phyloP scores from a whole-genome alignment of 1,140 invertebrate species.

The Vanessa atalanta region DNA sequence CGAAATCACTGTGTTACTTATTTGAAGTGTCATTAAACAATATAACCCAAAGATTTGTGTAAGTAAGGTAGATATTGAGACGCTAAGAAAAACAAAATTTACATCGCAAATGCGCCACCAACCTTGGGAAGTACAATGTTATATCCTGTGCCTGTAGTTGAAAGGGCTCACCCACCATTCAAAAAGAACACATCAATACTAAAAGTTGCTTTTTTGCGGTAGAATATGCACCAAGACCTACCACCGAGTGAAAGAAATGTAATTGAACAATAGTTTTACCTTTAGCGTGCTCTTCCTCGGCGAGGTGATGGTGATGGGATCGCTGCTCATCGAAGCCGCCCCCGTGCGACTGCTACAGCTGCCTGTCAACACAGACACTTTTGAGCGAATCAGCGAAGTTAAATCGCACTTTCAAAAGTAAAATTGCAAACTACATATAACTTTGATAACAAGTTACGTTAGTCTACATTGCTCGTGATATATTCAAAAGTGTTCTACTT shows the following conservation, averaged over 20 bases:
- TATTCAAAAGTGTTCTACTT: constrained; percentile 2
- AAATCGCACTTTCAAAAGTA: background rate
- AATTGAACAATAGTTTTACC: constrained; percentile 52
- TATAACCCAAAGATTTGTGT: too few species aligned
- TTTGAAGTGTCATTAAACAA: too few species aligned
- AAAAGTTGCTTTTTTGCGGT: too few species aligned
- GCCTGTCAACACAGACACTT: background rate
- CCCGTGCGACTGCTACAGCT: constrained; percentile 11
- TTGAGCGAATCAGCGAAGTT: background rate
- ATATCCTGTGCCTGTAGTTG: too few species aligned
- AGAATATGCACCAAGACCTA: too few species aligned
- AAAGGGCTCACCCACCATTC: too few species aligned
- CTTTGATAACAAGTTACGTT: constrained; percentile 18
- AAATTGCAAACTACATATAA: constrained; percentile 13
- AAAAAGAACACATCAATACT: too few species aligned
- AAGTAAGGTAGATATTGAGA: too few species aligned
- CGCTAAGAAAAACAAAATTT: too few species aligned
- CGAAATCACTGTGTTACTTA: too few species aligned
- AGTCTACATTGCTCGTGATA: constrained; percentile 5
- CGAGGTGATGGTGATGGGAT: constrained; percentile 42
- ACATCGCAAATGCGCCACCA: too few species aligned
- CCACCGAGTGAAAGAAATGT: background rate
- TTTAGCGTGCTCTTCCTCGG: constrained; percentile 64
- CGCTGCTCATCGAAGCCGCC: constrained; percentile 38
- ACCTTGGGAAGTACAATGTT: too few species aligned